phyloP scores from a whole-genome alignment of 1,140 invertebrate species.

The Drosophila novamexicana region DNA sequence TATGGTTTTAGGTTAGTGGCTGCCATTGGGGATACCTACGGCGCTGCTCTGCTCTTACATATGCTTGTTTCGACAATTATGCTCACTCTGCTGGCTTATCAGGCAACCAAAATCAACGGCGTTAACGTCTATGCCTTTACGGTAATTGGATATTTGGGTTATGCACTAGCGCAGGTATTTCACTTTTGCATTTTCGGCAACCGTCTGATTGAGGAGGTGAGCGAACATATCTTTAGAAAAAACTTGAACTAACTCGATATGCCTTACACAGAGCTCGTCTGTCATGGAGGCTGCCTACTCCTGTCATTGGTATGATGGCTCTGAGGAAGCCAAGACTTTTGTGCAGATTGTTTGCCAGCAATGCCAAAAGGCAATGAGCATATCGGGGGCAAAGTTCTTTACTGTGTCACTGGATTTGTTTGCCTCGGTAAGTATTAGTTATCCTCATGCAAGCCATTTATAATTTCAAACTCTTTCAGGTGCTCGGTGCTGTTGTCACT shows the following conservation, averaged over 20 bases:
- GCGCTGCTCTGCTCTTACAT: slow-evolving; percentile 90
- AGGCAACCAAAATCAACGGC: slow-evolving; percentile 92
- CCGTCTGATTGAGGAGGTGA: slow-evolving; percentile 92
- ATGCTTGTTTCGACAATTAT: slow-evolving; percentile 94
- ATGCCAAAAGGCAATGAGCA: slow-evolving; percentile 93
- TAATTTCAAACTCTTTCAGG: slow-evolving; percentile 85
- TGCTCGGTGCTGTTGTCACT: slow-evolving; percentile 94
- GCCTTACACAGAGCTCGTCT: slow-evolving; percentile 89
- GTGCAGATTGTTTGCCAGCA: slow-evolving; percentile 96
- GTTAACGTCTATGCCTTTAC: slow-evolving; percentile 90
- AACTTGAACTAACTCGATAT: slow-evolving; percentile 2
- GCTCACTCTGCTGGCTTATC: slow-evolving; percentile 91
- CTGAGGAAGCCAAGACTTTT: slow-evolving; percentile 94
- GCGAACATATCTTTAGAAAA: slow-evolving; percentile 22
- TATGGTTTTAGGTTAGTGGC: slow-evolving; percentile 88
- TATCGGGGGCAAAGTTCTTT: slow-evolving; percentile 94
- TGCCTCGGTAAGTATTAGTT: slow-evolving; percentile 89
- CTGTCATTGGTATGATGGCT: slow-evolving; percentile 94
- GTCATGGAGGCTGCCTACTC: slow-evolving; percentile 95
- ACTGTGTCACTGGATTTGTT: slow-evolving; percentile 94
- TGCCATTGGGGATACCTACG: slow-evolving; percentile 92
- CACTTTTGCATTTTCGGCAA: slow-evolving; percentile 94
- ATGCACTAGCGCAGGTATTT: slow-evolving; percentile 92
- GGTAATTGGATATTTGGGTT: slow-evolving; percentile 91
- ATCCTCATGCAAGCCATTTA: not conserved